Percentiles rank a stretch among this genome's conserved stretches.
These are phyloP conservation scores for Macrocentrus cingulum DNA, from an alignment of 1,140 invertebrate genomes.

Conservation along the genomic window DNA sequence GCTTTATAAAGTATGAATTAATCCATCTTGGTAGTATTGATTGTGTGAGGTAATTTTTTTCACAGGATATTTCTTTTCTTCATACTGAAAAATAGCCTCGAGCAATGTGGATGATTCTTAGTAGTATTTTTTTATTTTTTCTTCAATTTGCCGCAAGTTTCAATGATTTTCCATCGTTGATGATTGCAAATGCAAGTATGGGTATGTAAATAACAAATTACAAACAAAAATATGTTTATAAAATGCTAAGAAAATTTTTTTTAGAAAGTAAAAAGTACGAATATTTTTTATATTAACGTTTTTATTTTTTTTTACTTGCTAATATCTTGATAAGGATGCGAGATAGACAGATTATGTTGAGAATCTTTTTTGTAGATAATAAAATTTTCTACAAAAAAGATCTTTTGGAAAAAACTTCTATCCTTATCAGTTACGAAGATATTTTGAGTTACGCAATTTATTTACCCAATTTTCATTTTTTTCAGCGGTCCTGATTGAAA, in stretches of 20 bases:
- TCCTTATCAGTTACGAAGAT: too few species aligned
- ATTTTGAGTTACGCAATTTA: too few species aligned
- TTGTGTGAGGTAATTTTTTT: too few species aligned
- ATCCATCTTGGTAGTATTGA: background rate
- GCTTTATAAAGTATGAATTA: background rate
- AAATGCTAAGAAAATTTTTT: conserved; percentile 20
- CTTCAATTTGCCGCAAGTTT: conserved; percentile 28
- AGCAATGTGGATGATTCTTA: conserved; percentile 3
- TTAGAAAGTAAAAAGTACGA: background rate
- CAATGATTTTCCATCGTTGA: conserved; percentile 69
- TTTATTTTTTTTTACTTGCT: too few species aligned
- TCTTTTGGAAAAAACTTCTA: too few species aligned
- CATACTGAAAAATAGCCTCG: background rate
- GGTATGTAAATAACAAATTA: conserved; percentile 55
- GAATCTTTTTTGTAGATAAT: too few species aligned
- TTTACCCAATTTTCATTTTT: conserved; percentile 15
- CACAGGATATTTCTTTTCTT: too few species aligned
- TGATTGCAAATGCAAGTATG: conserved; percentile 69
- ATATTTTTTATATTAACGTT: too few species aligned
- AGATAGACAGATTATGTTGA: too few species aligned
- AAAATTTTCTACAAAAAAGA: too few species aligned
- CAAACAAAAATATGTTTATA: background rate
- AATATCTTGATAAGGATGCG: too few species aligned
- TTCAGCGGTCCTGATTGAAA: conserved; percentile 46
- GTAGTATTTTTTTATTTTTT: conserved; percentile 40